A percentile compares a stretch with the other conserved stretches of the same genome.
These are phyloP conservation scores for Molorchus minor DNA, from an alignment of 2,888 invertebrate species.

Conservation along the genomic window DNA sequence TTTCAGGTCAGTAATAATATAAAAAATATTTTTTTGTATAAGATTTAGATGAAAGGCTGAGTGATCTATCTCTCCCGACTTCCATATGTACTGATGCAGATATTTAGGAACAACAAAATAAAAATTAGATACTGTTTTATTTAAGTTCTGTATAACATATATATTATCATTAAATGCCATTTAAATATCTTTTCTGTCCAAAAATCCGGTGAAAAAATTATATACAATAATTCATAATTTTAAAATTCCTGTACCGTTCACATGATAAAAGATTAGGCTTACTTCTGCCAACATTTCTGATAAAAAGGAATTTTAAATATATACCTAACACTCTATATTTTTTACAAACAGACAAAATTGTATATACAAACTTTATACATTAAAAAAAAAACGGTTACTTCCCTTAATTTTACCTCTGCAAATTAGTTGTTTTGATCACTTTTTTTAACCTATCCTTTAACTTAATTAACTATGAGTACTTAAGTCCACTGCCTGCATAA, in stretches of 20 bases:
- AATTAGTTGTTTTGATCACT: slow-evolving; percentile 19
- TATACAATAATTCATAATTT: neutral
- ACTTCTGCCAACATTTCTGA: neutral
- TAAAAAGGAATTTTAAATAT: slow-evolving; percentile 15
- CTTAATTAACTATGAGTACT: slow-evolving; percentile 35
- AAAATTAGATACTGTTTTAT: neutral
- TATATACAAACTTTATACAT: slow-evolving; percentile 21
- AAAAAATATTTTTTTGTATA: too few relatives aligned
- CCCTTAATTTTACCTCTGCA: slow-evolving; percentile 23
- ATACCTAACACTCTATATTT: slow-evolving; percentile 9
- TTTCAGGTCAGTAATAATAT: too few relatives aligned
- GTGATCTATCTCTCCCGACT: too few relatives aligned
- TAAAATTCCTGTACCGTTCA: neutral
- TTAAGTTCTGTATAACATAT: neutral
- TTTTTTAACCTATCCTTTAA: slow-evolving; percentile 30
- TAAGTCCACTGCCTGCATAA: slow-evolving; percentile 24
- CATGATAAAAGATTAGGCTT: slow-evolving; percentile 18
- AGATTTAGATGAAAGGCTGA: too few relatives aligned
- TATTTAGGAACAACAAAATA: neutral
- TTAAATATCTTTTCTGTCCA: neutral
- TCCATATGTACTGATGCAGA: too few relatives aligned
- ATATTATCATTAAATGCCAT: neutral
- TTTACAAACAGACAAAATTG: slow-evolving; percentile 8
- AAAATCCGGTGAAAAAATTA: neutral
- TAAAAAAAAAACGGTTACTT: slow-evolving; percentile 20